Evolutionary conservation across 2,888 invertebrate genomes (phyloP), one percentile per base, ranked within the genome.

Genomic region (Mythimna vitellina): DNA sequence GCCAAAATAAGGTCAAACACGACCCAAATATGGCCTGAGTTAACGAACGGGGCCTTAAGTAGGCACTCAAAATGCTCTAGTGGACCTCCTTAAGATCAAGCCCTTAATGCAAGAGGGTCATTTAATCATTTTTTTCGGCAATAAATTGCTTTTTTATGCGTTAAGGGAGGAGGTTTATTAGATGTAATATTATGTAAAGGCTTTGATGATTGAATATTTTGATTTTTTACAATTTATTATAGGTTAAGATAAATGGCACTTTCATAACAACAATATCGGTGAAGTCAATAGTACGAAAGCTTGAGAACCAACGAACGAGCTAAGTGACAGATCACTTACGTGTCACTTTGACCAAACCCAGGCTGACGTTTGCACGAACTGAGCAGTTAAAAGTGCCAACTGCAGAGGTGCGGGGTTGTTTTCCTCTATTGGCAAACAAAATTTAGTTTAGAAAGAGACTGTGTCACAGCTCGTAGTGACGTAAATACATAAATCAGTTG

Each of bases 31-130:
- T 79, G 81, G 72, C 70, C 67, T 70, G 71, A 74, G 69, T 83
- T 79, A 76, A 78, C 70, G 66, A 84, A 84, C 78, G 76, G 63
- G 70, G 60, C 49, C 78, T 73, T 68, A 78, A 86, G 82, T 81
- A 78, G 78, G 78, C 73, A 81, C 87, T 86, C 80, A 77, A 80
- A 84, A 83, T 80, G 76, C 75, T 82, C 61, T 51, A 80, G 79
- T 70, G 74, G 69, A 66, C 74, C 62, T 80, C 49, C 46, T 64
- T 56, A 60, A 35, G 69, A 71, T 71, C 70, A 76, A 70, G 70
- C 70, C 70, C 75, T 76, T 74, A 79, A 76, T 57, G 65, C 35
- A 57, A 61, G 32, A 77, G 82, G 72, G 81, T 81, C 78, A 69
- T 79, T 84, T 76, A 76, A 84, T 84, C 61, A 76, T 29, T 78